Evolutionary conservation across 1,140 invertebrate genomes (phyloP).

Genomic region (Phortica variegata): DNA sequence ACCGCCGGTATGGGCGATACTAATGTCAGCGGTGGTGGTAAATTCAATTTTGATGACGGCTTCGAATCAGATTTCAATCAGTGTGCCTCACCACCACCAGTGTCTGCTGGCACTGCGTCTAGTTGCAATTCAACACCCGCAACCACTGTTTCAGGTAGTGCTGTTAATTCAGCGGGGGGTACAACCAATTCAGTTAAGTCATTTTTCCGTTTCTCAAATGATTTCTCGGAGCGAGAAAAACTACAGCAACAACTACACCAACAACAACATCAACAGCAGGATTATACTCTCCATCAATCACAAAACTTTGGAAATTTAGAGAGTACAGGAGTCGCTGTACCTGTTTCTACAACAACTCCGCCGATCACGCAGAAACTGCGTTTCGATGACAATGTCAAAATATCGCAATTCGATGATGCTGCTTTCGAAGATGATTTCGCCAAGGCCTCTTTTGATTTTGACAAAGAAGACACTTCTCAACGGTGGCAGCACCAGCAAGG

Average conservation of each 20-base stretch:
- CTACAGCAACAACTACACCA: slow-evolving; percentile 16
- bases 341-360: slow-evolving; percentile 25
- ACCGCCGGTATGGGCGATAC: slow-evolving; percentile 25
- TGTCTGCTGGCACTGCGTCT: slow-evolving; percentile 47
- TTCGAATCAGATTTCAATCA: slow-evolving; percentile 58
- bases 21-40: slow-evolving; percentile 10
- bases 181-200: slow-evolving; percentile 32
- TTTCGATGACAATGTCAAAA: slow-evolving; percentile 55
- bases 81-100: slow-evolving; percentile 42
- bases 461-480: slow-evolving; percentile 30
- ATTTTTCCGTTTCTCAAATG: slow-evolving; percentile 61
- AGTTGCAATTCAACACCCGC: slow-evolving; percentile 50
- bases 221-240: slow-evolving; percentile 61
- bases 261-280: slow-evolving; percentile 9
- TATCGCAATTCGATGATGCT: slow-evolving; percentile 55
- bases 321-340: slow-evolving; percentile 21
- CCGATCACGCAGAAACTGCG: slow-evolving; percentile 51
- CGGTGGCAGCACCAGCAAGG: slow-evolving; percentile 21
- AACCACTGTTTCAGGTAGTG: slow-evolving; percentile 25
- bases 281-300: not conserved
- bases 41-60: slow-evolving; percentile 54
- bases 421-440: slow-evolving; percentile 56
- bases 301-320: slow-evolving; percentile 23
- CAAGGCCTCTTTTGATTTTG: slow-evolving; percentile 53
- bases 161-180: slow-evolving; percentile 5